Evolutionary conservation across 2,888 invertebrate genomes (phyloP).

Genomic region (Idaea straminata): DNA sequence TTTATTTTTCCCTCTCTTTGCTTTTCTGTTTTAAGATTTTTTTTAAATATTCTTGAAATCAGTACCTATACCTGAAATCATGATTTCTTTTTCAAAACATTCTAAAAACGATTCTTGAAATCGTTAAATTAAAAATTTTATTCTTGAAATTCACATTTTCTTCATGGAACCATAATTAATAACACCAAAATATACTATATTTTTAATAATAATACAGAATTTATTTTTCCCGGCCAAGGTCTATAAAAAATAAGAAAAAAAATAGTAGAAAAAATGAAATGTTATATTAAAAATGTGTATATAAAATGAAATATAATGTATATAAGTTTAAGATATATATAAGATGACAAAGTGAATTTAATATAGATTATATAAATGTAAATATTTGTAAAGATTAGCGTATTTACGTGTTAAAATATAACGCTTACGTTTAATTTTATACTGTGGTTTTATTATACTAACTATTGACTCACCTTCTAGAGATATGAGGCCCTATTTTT

Average conservation of each 20-base stretch:
- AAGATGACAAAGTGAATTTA: neutral
- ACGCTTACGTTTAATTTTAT: neutral
- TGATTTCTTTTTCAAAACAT: too few species aligned
- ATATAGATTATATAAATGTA: neutral
- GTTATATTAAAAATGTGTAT: neutral
- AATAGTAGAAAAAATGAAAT: neutral
- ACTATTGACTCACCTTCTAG: too few species aligned
- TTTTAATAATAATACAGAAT: neutral
- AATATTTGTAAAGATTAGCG: neutral
- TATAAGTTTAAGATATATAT: neutral
- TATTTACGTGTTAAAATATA: neutral
- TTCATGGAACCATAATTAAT: too few species aligned
- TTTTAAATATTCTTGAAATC: too few species aligned
- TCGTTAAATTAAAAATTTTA: too few species aligned
- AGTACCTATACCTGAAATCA: too few species aligned
- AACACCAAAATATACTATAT: too few species aligned
- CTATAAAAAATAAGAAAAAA: neutral
- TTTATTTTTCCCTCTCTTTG: too few species aligned
- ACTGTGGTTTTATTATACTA: neutral
- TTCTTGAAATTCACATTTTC: too few species aligned
- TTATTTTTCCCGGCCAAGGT: neutral
- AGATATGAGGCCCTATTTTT: too few species aligned
- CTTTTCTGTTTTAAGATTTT: too few species aligned
- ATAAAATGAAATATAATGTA: conserved; percentile 1
- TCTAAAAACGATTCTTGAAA: too few species aligned